These are phyloP conservation scores for Platycheirus rosarum DNA, from an alignment of 2,888 invertebrate species.

Conservation along the genomic window DNA sequence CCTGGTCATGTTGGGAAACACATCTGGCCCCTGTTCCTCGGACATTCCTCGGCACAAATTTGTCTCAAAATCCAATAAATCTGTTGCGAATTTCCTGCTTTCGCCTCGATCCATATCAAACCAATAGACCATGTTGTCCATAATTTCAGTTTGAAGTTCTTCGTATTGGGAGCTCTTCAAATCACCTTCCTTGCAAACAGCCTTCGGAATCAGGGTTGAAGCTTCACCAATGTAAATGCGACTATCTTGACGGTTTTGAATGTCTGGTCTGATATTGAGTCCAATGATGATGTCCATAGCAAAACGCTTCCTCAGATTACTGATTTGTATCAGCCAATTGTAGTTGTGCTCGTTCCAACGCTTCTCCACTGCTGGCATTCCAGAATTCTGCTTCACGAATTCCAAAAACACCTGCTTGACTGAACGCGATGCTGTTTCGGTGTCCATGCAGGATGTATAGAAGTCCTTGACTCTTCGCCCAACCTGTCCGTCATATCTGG, in stretches of 20 bases:
- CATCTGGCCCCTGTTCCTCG: neutral
- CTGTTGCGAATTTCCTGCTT: slow-evolving; percentile 75
- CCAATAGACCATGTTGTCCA: slow-evolving; percentile 77
- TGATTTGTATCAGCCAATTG: slow-evolving; percentile 78
- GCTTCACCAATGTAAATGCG: slow-evolving; percentile 76
- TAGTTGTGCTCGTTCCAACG: slow-evolving; percentile 77
- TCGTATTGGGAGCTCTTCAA: slow-evolving; percentile 73
- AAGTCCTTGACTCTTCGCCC: slow-evolving; percentile 79
- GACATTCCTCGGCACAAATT: slow-evolving; percentile 76
- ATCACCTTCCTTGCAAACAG: slow-evolving; percentile 72
- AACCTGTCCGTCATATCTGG: slow-evolving; percentile 60
- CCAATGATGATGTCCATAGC: slow-evolving; percentile 76
- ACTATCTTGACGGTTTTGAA: slow-evolving; percentile 77
- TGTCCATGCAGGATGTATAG: slow-evolving; percentile 77
- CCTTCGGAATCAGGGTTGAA: slow-evolving; percentile 54
- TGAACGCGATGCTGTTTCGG: slow-evolving; percentile 74
- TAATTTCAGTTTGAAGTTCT: slow-evolving; percentile 75
- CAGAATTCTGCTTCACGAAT: slow-evolving; percentile 78
- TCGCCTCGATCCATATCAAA: slow-evolving; percentile 75
- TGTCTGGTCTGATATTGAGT: slow-evolving; percentile 77
- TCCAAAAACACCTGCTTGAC: slow-evolving; percentile 78
- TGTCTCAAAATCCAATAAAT: slow-evolving; percentile 78
- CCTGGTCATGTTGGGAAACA: slow-evolving; percentile 24
- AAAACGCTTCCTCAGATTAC: slow-evolving; percentile 75
- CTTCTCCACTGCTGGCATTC: slow-evolving; percentile 77